These are phyloP conservation scores for Sitta carolinensis DNA, from an alignment of 2,797 vertebrate species.

Conservation along the genomic window DNA sequence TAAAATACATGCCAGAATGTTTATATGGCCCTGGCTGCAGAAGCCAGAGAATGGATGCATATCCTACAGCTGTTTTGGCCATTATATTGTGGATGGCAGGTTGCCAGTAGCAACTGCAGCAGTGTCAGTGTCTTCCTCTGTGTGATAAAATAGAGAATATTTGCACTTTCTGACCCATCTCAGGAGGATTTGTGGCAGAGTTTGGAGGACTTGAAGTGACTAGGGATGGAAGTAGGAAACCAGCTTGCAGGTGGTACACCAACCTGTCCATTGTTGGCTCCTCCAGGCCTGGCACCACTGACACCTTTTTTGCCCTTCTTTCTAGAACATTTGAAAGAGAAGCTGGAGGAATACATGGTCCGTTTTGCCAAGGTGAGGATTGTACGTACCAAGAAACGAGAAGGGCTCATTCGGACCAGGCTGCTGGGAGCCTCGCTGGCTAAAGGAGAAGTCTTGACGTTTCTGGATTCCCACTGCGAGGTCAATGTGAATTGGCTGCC, in stretches of 20 bases:
- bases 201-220: neutral
- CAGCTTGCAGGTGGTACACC: neutral
- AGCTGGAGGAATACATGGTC: conserved; percentile 86
- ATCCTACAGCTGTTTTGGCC: conserved; percentile 30
- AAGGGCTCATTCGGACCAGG: conserved; percentile 88
- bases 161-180: conserved; percentile 19
- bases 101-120: conserved; percentile 14
- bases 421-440: conserved; percentile 86
- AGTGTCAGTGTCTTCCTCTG: conserved; percentile 4
- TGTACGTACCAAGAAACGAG: conserved; percentile 87
- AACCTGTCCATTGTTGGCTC: conserved; percentile 4
- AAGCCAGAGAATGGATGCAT: neutral
- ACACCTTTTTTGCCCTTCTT: conserved; percentile 29
- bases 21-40: conserved; percentile 20
- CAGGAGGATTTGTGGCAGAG: neutral
- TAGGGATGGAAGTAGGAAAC: neutral
- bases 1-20: neutral
- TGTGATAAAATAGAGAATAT: conserved; percentile 26
- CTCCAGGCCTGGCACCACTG: conserved; percentile 10
- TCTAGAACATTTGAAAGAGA: conserved; percentile 84
- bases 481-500: conserved; percentile 90
- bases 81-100: neutral
- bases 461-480: conserved; percentile 89
- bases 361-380: conserved; percentile 88
- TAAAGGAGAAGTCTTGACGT: conserved; percentile 86